Conservation (phyloP, 1,140 invertebrate genomes). For the Lucilia cuprina region DNA sequence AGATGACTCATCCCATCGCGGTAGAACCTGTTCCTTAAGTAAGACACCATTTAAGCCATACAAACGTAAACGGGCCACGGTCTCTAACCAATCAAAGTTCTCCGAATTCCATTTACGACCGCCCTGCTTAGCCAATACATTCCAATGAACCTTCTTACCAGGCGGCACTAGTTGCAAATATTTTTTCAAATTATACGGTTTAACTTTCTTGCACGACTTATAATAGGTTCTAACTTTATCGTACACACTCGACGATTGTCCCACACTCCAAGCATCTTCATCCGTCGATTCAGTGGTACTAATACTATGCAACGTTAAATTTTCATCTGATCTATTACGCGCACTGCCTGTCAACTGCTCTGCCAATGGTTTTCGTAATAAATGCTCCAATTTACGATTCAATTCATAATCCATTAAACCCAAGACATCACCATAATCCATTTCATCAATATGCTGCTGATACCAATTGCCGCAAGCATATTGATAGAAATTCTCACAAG, state of each 20-base stretch:
- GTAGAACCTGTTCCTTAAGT: slow-evolving; percentile 51
- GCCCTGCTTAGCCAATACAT: slow-evolving; percentile 45
- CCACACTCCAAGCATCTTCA: neutral
- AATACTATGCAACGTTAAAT: slow-evolving; percentile 11
- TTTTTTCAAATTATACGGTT: slow-evolving; percentile 59
- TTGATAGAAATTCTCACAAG: slow-evolving; percentile 60
- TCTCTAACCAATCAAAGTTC: slow-evolving; percentile 51
- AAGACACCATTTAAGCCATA: slow-evolving; percentile 55
- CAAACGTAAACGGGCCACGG: slow-evolving; percentile 49
- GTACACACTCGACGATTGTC: slow-evolving; percentile 32
- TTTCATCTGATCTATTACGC: slow-evolving; percentile 23
- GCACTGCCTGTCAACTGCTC: neutral
- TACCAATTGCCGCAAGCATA: slow-evolving; percentile 59
- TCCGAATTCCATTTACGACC: slow-evolving; percentile 47
- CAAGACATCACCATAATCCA: slow-evolving; percentile 51
- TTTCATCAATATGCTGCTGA: slow-evolving; percentile 42
- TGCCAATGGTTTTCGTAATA: slow-evolving; percentile 38
- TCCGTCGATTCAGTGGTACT: neutral
- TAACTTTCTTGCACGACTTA: slow-evolving; percentile 55
- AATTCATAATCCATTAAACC: slow-evolving; percentile 47
- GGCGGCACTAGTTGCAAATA: slow-evolving; percentile 51
- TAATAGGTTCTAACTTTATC: slow-evolving; percentile 52
- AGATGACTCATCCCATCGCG: slow-evolving; percentile 54
- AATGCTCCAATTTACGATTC: slow-evolving; percentile 49
- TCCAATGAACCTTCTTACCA: slow-evolving; percentile 46